phyloP scores from a whole-genome alignment of 2,113 vertebrate genomes.

The Delphinapterus leucas region DNA sequence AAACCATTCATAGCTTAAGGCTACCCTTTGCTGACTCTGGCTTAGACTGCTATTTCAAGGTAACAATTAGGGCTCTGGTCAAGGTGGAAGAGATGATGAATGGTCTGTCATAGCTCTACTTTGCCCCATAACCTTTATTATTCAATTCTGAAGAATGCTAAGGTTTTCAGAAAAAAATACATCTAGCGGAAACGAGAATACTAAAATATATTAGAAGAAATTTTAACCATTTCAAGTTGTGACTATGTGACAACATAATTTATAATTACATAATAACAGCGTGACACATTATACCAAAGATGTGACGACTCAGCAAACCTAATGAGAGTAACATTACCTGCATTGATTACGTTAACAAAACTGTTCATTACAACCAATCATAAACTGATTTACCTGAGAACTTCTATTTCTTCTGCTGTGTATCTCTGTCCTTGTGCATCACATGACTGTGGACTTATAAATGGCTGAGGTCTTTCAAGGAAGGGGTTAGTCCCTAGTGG shows the following conservation, averaged over 20 bases:
- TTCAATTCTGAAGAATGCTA: not conserved
- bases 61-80: not conserved
- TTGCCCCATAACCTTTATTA: not conserved
- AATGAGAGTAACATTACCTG: not conserved
- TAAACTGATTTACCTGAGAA: constrained; percentile 89
- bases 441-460: constrained; percentile 89
- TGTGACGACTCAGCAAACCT: not conserved
- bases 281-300: not conserved
- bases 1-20: not conserved
- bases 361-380: not conserved
- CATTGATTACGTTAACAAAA: not conserved
- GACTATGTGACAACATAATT: not conserved
- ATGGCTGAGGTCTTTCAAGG: constrained; percentile 88
- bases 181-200: not conserved
- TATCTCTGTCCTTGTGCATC: constrained; percentile 94
- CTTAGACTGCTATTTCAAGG: not conserved
- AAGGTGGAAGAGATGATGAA: not conserved
- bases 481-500: constrained; percentile 94
- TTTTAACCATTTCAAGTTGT: constrained; percentile 2
- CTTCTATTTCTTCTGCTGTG: constrained; percentile 95
- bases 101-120: not conserved
- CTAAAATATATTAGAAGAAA: not conserved
- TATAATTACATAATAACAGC: not conserved
- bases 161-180: not conserved
- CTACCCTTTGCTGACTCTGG: not conserved